A percentile compares a stretch with the other conserved stretches of the same genome.
These are phyloP conservation scores for Actinostola sp. DNA, from an alignment of 92 coral and sea anemone genomes.

Conservation along the genomic window DNA sequence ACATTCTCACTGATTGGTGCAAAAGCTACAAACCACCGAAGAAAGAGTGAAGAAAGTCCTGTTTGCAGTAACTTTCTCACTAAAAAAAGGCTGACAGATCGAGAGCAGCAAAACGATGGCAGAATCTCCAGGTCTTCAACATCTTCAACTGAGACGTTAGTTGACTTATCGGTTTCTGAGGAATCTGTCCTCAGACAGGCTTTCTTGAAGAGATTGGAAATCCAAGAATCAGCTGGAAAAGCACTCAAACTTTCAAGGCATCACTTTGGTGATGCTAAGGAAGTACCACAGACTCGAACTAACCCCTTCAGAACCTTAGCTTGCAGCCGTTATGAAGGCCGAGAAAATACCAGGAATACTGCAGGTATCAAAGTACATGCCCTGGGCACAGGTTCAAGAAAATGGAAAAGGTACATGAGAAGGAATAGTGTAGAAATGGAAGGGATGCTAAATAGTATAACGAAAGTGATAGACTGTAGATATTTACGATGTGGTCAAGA, in stretches of 20 bases:
- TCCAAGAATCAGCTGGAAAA: conserved; percentile 25
- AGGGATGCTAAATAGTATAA: conserved; percentile 1
- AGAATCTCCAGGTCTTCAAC: not conserved
- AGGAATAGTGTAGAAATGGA: conserved; percentile 4
- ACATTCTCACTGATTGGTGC: too few relatives aligned
- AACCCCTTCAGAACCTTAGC: not conserved
- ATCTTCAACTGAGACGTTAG: not conserved
- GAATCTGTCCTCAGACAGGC: conserved; percentile 35
- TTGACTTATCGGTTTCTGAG: conserved; percentile 4
- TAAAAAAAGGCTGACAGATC: not conserved
- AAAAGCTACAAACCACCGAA: not conserved
- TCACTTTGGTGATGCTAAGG: conserved; percentile 51
- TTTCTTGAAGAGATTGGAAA: conserved; percentile 42
- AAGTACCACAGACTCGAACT: not conserved
- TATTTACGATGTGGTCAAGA: conserved; percentile 11
- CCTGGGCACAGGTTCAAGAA: not conserved
- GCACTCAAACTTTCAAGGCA: conserved; percentile 34
- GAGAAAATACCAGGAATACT: not conserved
- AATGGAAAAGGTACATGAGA: conserved; percentile 20
- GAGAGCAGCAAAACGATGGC: not conserved
- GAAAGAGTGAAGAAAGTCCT: not conserved
- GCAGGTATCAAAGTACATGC: not conserved
- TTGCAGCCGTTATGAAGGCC: not conserved
- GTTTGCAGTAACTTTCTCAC: not conserved
- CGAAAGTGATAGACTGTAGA: conserved; percentile 18